phyloP scores from a whole-genome alignment of 2,797 vertebrate species.

The Pipistrellus kuhlii region DNA sequence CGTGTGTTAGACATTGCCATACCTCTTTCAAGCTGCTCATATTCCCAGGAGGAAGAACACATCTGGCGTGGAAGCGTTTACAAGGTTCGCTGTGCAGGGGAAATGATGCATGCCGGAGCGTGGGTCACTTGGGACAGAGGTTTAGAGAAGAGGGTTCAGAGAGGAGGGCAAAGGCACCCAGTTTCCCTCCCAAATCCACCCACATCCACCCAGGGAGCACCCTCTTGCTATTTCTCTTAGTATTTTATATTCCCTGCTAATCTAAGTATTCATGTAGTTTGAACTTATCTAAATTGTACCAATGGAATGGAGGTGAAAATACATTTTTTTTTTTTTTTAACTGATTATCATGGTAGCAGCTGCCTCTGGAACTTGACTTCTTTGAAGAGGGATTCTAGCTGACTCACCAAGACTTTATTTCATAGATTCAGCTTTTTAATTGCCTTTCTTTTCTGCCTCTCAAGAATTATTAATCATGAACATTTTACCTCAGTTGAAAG shows the following conservation, averaged over 20 bases:
- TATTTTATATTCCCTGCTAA: background rate
- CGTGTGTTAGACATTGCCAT: background rate
- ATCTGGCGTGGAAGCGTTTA: background rate
- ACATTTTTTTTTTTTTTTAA: background rate
- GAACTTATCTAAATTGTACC: constrained; percentile 35
- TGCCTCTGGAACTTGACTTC: constrained; percentile 55
- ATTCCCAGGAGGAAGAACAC: constrained; percentile 2
- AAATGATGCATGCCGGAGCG: background rate
- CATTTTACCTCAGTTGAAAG: background rate
- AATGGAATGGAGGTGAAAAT: constrained; percentile 35
- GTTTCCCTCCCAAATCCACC: background rate
- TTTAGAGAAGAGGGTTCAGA: background rate
- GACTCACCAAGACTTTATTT: constrained; percentile 43
- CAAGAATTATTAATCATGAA: background rate
- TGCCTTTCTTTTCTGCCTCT: background rate
- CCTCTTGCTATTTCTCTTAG: background rate
- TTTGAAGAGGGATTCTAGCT: background rate
- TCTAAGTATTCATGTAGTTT: background rate
- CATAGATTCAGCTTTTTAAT: constrained; percentile 37
- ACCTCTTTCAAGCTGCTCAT: background rate
- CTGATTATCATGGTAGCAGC: constrained; percentile 5
- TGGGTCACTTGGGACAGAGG: background rate
- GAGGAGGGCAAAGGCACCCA: background rate
- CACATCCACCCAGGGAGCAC: background rate
- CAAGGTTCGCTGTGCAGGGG: background rate